Percentiles rank a stretch among this genome's conserved stretches.
Conservation (phyloP, 2,888 invertebrate genomes). For the Chymomyza fuscimana region DNA sequence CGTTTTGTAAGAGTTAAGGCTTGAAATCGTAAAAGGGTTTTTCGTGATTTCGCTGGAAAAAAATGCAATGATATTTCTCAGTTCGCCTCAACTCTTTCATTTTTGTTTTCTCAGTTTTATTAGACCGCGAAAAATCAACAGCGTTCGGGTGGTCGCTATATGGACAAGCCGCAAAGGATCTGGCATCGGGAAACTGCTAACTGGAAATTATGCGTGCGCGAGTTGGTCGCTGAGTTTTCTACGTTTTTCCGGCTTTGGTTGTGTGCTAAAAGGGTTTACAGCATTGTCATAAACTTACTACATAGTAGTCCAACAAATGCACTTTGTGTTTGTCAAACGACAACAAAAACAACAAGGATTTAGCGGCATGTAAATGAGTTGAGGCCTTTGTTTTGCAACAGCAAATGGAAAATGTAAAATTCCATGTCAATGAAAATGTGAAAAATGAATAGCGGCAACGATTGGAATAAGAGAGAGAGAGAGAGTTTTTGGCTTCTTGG, state of each 20-base stretch:
- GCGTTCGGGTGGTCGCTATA: conserved; percentile 20
- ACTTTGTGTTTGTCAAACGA: conserved; percentile 23
- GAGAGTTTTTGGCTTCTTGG: conserved; percentile 60
- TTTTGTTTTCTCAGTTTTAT: conserved; percentile 54
- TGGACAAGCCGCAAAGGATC: background rate
- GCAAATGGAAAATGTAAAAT: too few species aligned
- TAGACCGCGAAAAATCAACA: conserved; percentile 71
- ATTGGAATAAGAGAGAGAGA: conserved; percentile 1
- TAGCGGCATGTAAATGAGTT: conserved; percentile 48
- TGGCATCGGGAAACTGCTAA: conserved; percentile 19
- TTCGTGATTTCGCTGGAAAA: conserved; percentile 63
- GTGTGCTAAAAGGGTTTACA: conserved; percentile 66
- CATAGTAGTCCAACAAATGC: background rate
- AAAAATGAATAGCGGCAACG: conserved; percentile 18
- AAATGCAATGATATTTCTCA: conserved; percentile 45
- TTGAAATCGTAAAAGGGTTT: conserved; percentile 45
- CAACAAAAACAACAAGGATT: background rate
- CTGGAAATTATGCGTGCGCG: conserved; percentile 6
- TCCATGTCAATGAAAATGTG: conserved; percentile 56
- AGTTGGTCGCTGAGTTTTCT: conserved; percentile 11
- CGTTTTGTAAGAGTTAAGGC: conserved; percentile 4
- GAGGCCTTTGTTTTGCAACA: conserved; percentile 36
- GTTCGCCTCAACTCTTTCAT: conserved; percentile 12
- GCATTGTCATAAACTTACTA: conserved; percentile 66
- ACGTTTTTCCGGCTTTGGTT: background rate